Evolutionary conservation across 2,888 invertebrate genomes (phyloP).

Genomic region (Ophraella communa): DNA sequence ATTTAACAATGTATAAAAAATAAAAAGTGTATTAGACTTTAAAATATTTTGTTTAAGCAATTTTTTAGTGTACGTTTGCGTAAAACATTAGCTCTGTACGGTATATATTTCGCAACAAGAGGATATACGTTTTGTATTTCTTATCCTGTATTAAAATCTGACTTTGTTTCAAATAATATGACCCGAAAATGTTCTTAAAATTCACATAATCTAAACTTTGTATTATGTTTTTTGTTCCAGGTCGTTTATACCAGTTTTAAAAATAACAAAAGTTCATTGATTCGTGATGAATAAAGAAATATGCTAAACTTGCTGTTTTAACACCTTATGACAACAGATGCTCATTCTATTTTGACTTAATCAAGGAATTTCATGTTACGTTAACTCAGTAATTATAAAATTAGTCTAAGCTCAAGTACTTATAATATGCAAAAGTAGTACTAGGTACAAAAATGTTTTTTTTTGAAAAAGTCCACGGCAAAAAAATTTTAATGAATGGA

Average conservation of each 20-base stretch:
- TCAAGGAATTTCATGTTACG: neutral
- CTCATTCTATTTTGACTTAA: neutral
- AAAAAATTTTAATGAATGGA: no score
- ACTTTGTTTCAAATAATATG: neutral
- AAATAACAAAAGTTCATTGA: slow-evolving; percentile 36
- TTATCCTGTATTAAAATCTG: neutral
- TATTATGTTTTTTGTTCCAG: slow-evolving; percentile 32
- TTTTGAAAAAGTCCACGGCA: no score
- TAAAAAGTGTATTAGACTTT: no score
- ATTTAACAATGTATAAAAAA: no score
- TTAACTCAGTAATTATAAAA: neutral
- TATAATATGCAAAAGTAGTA: no score
- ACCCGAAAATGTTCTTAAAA: slow-evolving; percentile 14
- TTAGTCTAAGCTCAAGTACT: neutral
- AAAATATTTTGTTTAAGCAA: no score
- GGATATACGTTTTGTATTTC: neutral
- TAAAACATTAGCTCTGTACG: neutral
- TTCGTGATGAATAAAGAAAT: slow-evolving; percentile 36
- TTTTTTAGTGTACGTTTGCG: neutral
- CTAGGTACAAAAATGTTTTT: no score
- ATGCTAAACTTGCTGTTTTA: slow-evolving; percentile 20
- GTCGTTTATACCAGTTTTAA: slow-evolving; percentile 35
- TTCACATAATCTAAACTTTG: slow-evolving; percentile 24
- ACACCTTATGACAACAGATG: neutral
- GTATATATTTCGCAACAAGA: neutral